phyloP scores from a whole-genome alignment of 2,113 vertebrate species.

The Anoura caudifer region DNA sequence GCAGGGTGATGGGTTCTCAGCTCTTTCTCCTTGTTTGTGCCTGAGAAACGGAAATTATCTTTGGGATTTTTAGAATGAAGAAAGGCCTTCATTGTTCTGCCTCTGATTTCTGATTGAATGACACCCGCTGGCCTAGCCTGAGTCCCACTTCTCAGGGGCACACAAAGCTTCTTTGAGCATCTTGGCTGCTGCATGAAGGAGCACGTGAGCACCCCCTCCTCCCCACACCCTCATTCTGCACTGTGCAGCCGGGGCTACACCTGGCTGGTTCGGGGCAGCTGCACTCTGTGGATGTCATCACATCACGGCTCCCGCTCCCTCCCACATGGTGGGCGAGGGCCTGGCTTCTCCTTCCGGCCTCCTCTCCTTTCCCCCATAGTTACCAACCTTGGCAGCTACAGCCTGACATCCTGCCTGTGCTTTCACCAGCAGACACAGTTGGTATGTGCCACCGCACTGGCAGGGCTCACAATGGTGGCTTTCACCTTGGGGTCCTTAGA shows the following conservation, averaged over 20 bases:
- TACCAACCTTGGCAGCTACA: background rate
- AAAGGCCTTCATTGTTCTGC: slow-evolving; percentile 9
- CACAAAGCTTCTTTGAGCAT: slow-evolving; percentile 25
- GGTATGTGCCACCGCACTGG: background rate
- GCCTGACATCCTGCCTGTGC: background rate
- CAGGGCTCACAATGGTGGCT: background rate
- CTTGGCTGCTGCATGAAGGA: background rate
- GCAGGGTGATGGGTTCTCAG: rapidly evolving
- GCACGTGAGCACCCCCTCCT: background rate
- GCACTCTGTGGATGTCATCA: rapidly evolving
- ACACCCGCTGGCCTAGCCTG: background rate
- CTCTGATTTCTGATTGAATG: background rate
- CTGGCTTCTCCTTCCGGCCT: background rate
- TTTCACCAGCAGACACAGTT: background rate
- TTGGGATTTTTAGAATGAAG: background rate
- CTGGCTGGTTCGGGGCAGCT: background rate
- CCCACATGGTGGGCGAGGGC: background rate
- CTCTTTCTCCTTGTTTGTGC: background rate
- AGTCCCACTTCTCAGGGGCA: background rate
- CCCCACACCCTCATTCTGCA: rapidly evolving
- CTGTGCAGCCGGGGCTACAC: rapidly evolving
- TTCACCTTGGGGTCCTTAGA: background rate
- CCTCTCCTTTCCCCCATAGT: background rate
- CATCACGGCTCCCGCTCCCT: rapidly evolving
- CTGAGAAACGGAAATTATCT: background rate